These are phyloP conservation scores for Drosophila kuntzei DNA, from an alignment of 2,888 invertebrate species.

Conservation along the genomic window DNA sequence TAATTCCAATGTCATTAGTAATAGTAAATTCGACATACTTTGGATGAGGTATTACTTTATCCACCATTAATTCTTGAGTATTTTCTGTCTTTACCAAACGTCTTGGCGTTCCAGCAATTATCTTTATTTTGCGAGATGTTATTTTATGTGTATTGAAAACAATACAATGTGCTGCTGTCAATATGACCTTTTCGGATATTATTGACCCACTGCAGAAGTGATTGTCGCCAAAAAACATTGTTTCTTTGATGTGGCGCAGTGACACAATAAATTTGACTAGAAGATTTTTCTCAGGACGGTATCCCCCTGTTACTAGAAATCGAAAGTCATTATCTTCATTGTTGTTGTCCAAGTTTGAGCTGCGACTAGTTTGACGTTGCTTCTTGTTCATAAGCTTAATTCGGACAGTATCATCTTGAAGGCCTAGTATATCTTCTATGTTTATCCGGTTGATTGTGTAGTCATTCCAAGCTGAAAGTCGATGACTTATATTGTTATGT, in stretches of 20 bases:
- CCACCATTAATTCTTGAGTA: slow-evolving; percentile 31
- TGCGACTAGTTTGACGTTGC: not conserved
- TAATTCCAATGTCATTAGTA: slow-evolving; percentile 45
- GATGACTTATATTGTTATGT: not conserved
- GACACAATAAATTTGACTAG: slow-evolving; percentile 55
- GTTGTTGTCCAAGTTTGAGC: not conserved
- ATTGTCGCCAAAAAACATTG: slow-evolving; percentile 54
- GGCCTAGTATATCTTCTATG: not conserved
- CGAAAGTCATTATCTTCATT: slow-evolving; percentile 36
- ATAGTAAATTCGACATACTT: not conserved
- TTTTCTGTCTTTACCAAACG: slow-evolving; percentile 16
- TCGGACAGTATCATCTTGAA: not conserved
- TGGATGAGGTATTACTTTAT: slow-evolving; percentile 28
- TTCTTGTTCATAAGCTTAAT: not conserved
- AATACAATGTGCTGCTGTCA: slow-evolving; percentile 72
- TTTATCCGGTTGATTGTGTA: not conserved
- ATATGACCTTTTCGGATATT: slow-evolving; percentile 32
- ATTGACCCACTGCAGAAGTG: slow-evolving; percentile 67
- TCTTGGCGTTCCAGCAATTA: slow-evolving; percentile 55
- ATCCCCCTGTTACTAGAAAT: slow-evolving; percentile 63
- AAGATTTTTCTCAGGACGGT: slow-evolving; percentile 40
- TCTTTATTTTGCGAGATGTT: accelerated
- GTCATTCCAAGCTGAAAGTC: not conserved
- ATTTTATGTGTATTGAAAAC: accelerated
- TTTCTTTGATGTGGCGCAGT: slow-evolving; percentile 5